Base-by-base conservation (phyloP, 2,888 invertebrate species). In the Melinaea menophilus region DNA sequence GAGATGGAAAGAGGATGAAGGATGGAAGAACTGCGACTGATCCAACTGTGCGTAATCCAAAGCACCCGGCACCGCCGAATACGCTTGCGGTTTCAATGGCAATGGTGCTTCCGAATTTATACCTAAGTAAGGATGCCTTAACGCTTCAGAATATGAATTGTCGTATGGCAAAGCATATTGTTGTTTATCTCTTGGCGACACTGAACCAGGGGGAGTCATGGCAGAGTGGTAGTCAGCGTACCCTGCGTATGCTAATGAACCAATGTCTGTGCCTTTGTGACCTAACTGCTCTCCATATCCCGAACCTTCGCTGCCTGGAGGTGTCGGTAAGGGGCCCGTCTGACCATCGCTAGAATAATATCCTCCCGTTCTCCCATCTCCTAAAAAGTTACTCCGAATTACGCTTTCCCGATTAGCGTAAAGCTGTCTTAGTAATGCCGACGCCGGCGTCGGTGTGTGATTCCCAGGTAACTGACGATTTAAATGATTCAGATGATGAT, bases 151-250 rank as follows among this genome's bases (percentile, higher is more conserved):
- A 86, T 95, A 94, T 72, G 95, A 93, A 66, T 90, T 90, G 62
- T 90, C 82, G 85, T 92, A 84, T 68, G 92, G 77, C 84, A 91
- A 73, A 4, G 90, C 84, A 62, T 90, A 90, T 73, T 94, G 94
- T 74, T 93, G 95, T 80, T 92, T 97, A 78, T 98, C 98, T 67
- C 98, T 92, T 0, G 98, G 98, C 4, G 98, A 98, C 2, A 98
- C 98, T 3, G 98, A 98, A n/a, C 97, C 97, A 59, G 98, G 98
- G 60, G 98, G 98, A 4, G 98, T 98, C 96, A 98, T 98, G 57
- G 97, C 97, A 51, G 97, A 95, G 82, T 98, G 98, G 77, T 97
- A 97, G 77, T 96, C 96, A 69, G 95, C 95, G 71, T 93, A 92
- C 51, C 94, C 93, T 37, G 89, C 88, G 65, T 90, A 90, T 56